Evolutionary conservation across 2,113 vertebrate genomes (phyloP), one percentile per base, ranked within the genome.

Genomic region (Chloropsis cyanopogon): DNA sequence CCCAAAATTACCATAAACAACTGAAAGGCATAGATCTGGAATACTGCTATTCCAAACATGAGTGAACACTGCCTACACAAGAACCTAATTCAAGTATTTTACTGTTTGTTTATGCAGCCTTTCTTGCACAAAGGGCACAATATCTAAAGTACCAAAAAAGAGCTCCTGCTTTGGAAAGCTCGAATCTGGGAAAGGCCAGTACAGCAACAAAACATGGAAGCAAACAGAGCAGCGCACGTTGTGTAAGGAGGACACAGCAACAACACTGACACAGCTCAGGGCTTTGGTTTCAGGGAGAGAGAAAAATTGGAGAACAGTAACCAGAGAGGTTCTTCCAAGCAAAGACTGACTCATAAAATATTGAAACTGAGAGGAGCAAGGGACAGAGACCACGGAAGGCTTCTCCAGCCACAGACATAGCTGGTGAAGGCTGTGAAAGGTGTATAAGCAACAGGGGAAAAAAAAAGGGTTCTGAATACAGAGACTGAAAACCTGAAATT

Each of bases 191-290:
- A 49, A 78, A 61, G 47, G 50, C 23, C 66, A 12, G 35, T 2
- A 14, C 7, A 47, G 69, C 16, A 61, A 29, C 2, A 11, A 39
- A 49, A 41, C 26, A 29, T 5, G 6, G 39, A 19, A 53, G 49
- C 0, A 0, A 85, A 52, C 1, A 35, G 50, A 82, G 47, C 11
- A 2, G 16, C 0, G 2, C 28, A 29, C 0, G 0, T 1, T 20
- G 14, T 3, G 41, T 4, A 52, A 46, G 56, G 42, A 52, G 35
- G 28, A 54, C 64, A 60, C 22, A 33, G 44, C 41, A 50, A 42
- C 41, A 42, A 28, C 50, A 61, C 15, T 3, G 1, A 7, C 14
- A 7, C 18, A 52, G 10, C 22, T 17, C 46, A 26, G 19, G 35
- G 46, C n/a, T 83, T 24, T 22, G 29, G 24, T 28, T 63, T 33